Evolutionary conservation across 2,797 vertebrate genomes (phyloP), one percentile per base, ranked within the genome.

Genomic region (Pseudopleuronectes americanus): DNA sequence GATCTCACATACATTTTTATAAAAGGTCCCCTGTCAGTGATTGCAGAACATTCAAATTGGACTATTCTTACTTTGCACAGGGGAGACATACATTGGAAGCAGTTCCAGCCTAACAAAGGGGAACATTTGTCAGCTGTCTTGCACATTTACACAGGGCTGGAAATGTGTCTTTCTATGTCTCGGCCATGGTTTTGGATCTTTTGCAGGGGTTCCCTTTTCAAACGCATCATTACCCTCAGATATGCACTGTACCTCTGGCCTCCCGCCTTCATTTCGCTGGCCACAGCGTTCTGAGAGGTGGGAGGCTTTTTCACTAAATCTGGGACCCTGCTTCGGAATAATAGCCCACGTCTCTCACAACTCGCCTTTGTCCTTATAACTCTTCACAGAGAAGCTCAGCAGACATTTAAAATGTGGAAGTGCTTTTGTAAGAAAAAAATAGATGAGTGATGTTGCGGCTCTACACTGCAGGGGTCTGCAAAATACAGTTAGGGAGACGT

Each of bases 151-250:
- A 10, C 9, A 6, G 62, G 36, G 23, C 31, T 56, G 52, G 14
- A 60, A 45, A 64, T n/a, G 33, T 1, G 1, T 78, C 60, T 58
- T 43, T 55, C 22, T 31, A 3, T 36, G 3, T 13, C 36, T 12
- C 36, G 12, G 36, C 36, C 51, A 61, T 63, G 74, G 54, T 76
- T 8, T 67, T 48, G 36, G 8, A 22, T 74, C 26, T 62, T 70
- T 54, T 77, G 49, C 1, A 21, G 0, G 19, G 54, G 31, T 17
- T 56, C 65, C n/a, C 13, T n/a, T 57, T 53, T 61, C 21, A 49
- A 63, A 60, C 57, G 54, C 61, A 64, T 86, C 64, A 83, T 79
- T 80, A 64, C 69, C 49, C 38, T 69, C 38, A 43, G 51, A 67
- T 59, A 54, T 14, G 6, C 23, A 36, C 41, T 53, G 22, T 33